A percentile compares a stretch with the other conserved stretches of the same genome.
Evolutionary conservation across 2,113 vertebrate genomes (phyloP).

Genomic region (Columba janthina): DNA sequence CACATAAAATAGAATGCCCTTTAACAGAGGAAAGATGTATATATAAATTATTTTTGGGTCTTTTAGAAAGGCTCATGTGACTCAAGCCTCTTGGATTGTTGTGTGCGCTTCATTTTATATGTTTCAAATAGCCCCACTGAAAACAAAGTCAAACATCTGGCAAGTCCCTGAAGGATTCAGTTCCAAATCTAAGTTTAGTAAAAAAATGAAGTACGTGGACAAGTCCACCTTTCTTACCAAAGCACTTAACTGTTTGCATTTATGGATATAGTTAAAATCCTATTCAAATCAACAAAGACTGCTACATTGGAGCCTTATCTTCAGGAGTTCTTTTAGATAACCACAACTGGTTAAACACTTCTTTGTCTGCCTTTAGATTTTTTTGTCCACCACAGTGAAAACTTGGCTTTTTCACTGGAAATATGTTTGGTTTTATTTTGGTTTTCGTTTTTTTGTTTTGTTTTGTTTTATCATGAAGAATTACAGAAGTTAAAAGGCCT

Average conservation of each 20-base stretch:
- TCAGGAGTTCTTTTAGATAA: slow-evolving; percentile 1
- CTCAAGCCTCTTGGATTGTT: background rate
- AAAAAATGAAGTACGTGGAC: background rate
- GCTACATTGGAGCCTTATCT: background rate
- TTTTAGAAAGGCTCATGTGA: background rate
- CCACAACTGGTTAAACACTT: slow-evolving; percentile 1
- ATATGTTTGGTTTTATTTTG: background rate
- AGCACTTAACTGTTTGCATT: background rate
- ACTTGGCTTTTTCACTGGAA: slow-evolving; percentile 32
- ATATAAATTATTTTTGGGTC: background rate
- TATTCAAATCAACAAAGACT: background rate
- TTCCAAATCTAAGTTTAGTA: background rate
- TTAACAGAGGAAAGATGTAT: background rate
- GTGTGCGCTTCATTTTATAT: background rate
- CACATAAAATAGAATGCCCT: background rate
- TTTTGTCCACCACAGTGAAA: background rate
- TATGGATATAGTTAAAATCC: background rate
- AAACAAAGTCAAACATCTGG: slow-evolving; percentile 19
- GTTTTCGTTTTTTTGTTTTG: too few relatives aligned
- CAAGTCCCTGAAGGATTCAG: background rate
- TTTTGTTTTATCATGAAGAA: background rate
- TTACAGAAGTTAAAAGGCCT: background rate
- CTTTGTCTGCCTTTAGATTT: background rate
- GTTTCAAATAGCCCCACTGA: background rate
- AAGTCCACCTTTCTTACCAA: background rate